These are phyloP conservation scores for Meriones psammophilus DNA, from an alignment of 2,797 vertebrate genomes.

Conservation along the genomic window DNA sequence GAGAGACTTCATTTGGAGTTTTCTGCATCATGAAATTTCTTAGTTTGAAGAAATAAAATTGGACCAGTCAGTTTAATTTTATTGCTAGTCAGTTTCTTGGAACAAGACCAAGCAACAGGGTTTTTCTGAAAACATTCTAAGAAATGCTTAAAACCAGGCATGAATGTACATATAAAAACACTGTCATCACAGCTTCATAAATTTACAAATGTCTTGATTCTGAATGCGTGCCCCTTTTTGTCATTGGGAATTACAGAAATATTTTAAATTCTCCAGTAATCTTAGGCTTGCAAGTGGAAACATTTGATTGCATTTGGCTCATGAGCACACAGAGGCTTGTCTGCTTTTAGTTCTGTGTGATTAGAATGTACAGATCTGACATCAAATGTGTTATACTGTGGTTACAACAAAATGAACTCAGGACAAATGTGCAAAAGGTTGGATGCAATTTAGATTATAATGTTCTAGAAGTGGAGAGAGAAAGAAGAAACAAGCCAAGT, in stretches of 20 bases:
- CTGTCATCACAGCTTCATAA: slow-evolving; percentile 39
- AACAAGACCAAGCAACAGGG: slow-evolving; percentile 45
- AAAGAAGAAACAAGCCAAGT: slow-evolving; percentile 55
- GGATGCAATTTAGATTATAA: slow-evolving; percentile 69
- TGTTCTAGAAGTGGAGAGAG: slow-evolving; percentile 55
- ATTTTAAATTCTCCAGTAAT: slow-evolving; percentile 78
- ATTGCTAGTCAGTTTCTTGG: slow-evolving; percentile 65
- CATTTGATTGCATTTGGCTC: slow-evolving; percentile 72
- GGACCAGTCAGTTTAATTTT: slow-evolving; percentile 79
- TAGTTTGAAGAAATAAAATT: slow-evolving; percentile 69
- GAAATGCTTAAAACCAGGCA: slow-evolving; percentile 53
- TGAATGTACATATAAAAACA: slow-evolving; percentile 35
- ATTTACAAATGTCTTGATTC: slow-evolving; percentile 62
- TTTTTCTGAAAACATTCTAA: slow-evolving; percentile 65
- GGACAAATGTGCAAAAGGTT: slow-evolving; percentile 76
- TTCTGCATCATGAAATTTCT: slow-evolving; percentile 38
- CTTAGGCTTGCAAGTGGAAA: slow-evolving; percentile 73
- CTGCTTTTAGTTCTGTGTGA: slow-evolving; percentile 81
- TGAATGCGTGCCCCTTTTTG: slow-evolving; percentile 42
- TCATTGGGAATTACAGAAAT: slow-evolving; percentile 61
- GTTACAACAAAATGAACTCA: slow-evolving; percentile 73
- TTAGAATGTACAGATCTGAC: slow-evolving; percentile 82
- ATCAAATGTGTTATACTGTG: slow-evolving; percentile 69
- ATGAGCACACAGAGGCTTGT: slow-evolving; percentile 44
- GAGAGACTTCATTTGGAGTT: background rate